A percentile compares a stretch with the other conserved stretches of the same genome.
Conservation (phyloP, 2,797 vertebrate species). For the Alexandromys oeconomus region DNA sequence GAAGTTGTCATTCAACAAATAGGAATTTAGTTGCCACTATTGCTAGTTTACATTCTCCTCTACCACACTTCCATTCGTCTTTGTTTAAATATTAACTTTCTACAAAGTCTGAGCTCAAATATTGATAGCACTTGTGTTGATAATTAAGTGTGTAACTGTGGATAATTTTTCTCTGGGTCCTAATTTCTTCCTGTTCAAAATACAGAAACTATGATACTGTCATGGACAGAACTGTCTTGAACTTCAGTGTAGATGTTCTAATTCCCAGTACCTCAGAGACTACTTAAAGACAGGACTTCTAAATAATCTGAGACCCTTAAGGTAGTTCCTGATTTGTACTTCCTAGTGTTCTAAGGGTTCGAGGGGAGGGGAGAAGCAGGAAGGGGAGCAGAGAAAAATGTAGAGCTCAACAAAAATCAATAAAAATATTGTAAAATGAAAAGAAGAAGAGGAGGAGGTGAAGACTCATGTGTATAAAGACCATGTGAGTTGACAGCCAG, state of each 20-base stretch:
- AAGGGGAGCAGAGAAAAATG: too few relatives aligned
- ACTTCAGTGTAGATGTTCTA: not conserved
- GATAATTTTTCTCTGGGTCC: not conserved
- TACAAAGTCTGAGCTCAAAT: not conserved
- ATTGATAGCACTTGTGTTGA: not conserved
- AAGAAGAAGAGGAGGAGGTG: not conserved
- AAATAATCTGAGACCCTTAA: not conserved
- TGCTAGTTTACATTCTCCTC: constrained; percentile 5
- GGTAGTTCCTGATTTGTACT: not conserved
- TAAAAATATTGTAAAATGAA: too few relatives aligned
- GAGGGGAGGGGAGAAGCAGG: too few relatives aligned
- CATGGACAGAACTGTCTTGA: not conserved
- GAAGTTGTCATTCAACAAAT: not conserved
- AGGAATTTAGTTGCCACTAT: not conserved
- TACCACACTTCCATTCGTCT: constrained; percentile 29
- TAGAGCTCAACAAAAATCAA: too few relatives aligned
- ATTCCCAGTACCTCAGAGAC: not conserved
- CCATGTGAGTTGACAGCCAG: not conserved
- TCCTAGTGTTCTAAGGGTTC: not conserved
- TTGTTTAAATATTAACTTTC: constrained; percentile 48
- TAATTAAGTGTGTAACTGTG: constrained; percentile 11
- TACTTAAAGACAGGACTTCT: not conserved
- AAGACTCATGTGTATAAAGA: not conserved
- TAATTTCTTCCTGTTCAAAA: constrained; percentile 39
- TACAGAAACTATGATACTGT: not conserved